Evolutionary conservation across 2,113 vertebrate genomes (phyloP).

Genomic region (Varanus salvator): DNA sequence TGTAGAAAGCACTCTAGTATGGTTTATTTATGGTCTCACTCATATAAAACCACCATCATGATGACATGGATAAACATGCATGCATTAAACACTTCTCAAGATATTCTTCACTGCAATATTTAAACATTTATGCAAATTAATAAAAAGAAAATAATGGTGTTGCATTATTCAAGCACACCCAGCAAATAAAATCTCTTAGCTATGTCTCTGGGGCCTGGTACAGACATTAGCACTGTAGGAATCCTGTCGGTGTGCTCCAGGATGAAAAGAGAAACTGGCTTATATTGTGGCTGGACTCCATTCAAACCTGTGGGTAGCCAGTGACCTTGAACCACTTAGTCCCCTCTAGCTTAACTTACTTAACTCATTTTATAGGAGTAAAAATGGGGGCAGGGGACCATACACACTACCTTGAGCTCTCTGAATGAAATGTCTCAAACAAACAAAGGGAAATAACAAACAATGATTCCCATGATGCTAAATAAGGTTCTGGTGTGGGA

Average conservation of each 20-base stretch:
- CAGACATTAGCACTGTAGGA: background rate
- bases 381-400: background rate
- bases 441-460: background rate
- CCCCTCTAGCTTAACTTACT: background rate
- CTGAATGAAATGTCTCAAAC: background rate
- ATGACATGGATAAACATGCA: too few species aligned
- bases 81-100: background rate
- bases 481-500: too few species aligned
- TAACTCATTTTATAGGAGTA: background rate
- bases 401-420: background rate
- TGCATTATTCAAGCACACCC: background rate
- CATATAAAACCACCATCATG: constrained; percentile 10
- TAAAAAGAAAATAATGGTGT: background rate
- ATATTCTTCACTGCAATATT: background rate
- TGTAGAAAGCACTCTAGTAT: constrained; percentile 9
- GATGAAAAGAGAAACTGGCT: background rate
- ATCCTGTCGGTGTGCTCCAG: background rate
- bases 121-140: background rate
- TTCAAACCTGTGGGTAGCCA: background rate
- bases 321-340: background rate
- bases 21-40: constrained; percentile 12
- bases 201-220: background rate
- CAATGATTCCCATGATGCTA: too few species aligned
- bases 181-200: background rate
- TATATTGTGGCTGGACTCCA: background rate